A percentile compares a stretch with the other conserved stretches of the same genome.
phyloP scores from a whole-genome alignment of 2,113 vertebrate species.

The Camelus bactrianus region DNA sequence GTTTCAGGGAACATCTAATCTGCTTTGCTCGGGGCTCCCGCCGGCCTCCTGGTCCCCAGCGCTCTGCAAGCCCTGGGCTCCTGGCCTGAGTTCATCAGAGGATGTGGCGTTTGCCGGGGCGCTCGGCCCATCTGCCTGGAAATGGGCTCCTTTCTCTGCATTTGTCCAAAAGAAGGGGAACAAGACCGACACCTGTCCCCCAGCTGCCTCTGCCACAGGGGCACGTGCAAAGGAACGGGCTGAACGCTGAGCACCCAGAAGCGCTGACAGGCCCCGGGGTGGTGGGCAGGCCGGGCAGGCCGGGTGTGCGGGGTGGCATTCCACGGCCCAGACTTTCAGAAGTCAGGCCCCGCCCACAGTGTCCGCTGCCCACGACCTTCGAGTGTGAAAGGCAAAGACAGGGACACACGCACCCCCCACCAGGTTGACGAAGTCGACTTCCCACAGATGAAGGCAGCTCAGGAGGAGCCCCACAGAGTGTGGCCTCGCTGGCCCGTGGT shows the following conservation, averaged over 20 bases:
- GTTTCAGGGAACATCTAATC: accelerated
- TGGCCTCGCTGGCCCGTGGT: not conserved
- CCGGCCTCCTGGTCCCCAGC: no score
- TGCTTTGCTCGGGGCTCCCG: accelerated
- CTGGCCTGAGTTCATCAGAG: not conserved
- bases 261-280: no score
- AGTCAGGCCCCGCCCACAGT: accelerated
- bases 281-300: not conserved
- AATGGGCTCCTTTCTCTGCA: not conserved
- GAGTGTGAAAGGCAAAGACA: not conserved
- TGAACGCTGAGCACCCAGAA: no score
- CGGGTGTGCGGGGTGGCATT: not conserved
- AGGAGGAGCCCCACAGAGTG: not conserved
- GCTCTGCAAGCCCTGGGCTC: no score
- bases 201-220: no score
- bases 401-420: no score
- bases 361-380: no score
- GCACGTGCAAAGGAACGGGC: no score
- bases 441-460: not conserved
- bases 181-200: no score
- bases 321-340: not conserved
- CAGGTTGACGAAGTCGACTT: not conserved
- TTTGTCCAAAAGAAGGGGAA: not conserved
- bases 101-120: not conserved
- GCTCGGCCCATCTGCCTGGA: not conserved